These are phyloP conservation scores for Acrocephalus scirpaceus DNA, from an alignment of 2,797 vertebrate species.

Conservation along the genomic window DNA sequence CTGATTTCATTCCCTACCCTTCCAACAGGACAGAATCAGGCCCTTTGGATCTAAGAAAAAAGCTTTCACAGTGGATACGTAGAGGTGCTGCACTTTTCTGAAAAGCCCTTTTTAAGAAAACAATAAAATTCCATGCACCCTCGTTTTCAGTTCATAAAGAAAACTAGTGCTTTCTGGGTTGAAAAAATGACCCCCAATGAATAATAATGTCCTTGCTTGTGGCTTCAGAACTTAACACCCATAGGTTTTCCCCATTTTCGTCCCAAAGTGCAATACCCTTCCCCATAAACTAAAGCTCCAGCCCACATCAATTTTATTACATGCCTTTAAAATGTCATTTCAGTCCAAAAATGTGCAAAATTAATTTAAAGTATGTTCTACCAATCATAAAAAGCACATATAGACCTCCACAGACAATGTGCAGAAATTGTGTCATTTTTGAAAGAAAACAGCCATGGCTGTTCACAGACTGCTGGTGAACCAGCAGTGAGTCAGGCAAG, in stretches of 20 bases:
- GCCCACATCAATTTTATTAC: conserved; percentile 11
- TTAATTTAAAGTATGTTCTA: not conserved
- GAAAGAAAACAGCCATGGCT: not conserved
- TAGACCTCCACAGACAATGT: not conserved
- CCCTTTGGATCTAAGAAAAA: not conserved
- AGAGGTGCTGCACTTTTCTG: not conserved
- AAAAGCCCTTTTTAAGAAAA: not conserved
- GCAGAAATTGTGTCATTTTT: not conserved
- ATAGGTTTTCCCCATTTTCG: not conserved
- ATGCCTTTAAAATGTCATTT: not conserved
- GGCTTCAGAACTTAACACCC: conserved; percentile 24
- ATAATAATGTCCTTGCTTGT: conserved; percentile 21
- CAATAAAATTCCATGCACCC: not conserved
- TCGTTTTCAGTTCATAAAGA: conserved; percentile 34
- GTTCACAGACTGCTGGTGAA: not conserved
- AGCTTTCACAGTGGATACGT: not conserved
- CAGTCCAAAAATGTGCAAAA: conserved; percentile 8
- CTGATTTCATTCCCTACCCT: not conserved
- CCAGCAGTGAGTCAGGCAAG: not conserved
- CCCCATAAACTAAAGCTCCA: conserved; percentile 27
- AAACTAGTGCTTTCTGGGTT: not conserved
- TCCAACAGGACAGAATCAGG: not conserved
- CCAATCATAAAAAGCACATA: not conserved
- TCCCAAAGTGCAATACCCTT: not conserved
- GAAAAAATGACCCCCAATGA: conserved; percentile 6